Evolutionary conservation across 2,888 invertebrate genomes (phyloP), one percentile per base, ranked within the genome.

Genomic region (Brenthis ino): DNA sequence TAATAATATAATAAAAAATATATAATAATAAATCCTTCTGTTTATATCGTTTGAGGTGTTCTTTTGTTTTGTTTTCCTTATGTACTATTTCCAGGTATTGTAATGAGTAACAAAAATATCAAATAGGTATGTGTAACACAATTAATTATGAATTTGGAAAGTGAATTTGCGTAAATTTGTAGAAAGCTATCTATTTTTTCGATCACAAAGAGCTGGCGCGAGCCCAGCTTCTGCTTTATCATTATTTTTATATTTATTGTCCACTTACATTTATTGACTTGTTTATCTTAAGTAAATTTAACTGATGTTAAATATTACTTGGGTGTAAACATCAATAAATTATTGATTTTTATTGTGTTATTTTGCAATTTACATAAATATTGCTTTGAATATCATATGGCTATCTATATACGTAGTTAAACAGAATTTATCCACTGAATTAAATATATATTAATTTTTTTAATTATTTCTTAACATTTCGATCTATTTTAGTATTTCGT

Each of bases 191-290:
- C 51, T 67, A 66, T 74, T 76, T 75, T 74, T 72, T 71, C 61
- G 48, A 51, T 61, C 58, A 77, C 76, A 78, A 77, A 78, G 78
- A 80, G 70, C 76, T 80, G 78, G 80, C 80, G 74, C 73, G 55
- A 37, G 63, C 76, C 80, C 79, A 80, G 77, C 70, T 69, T 72
- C 64, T 58, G 64, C 53, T 47, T 67, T 64, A 60, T 70, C 47
- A 64, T 67, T 56, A 51, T 63, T 56, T 61, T 51, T 60, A 28
- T 43, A 53, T 58, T 57, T 20, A 24, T 50, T 57, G 48, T 50
- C 20, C 33, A 13, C 24, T 28, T n/a, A 16, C 37, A 54, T 54
- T 66, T 54, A 33, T 20, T 54, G 12, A 47, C n/a, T 47, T 43
- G 65, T 66, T 51, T 37, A 24, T 14, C 60, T 48, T 60, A 11